Conservation (phyloP, 2,888 invertebrate species). For the Phytoseiulus persimilis region DNA sequence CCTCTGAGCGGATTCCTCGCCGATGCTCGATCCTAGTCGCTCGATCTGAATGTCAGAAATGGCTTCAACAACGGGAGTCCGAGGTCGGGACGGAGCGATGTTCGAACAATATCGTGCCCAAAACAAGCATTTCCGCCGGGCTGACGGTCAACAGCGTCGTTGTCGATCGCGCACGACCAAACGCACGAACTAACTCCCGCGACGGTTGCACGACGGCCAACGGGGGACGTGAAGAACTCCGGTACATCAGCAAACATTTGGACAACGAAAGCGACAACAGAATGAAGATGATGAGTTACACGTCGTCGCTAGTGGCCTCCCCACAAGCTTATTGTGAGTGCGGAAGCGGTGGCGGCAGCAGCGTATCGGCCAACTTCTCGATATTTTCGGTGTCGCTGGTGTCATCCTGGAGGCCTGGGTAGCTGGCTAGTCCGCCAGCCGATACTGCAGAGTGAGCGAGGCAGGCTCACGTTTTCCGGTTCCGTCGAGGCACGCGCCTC, state of each 20-base stretch:
- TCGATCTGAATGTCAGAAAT: too few relatives aligned
- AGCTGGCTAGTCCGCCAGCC: neutral
- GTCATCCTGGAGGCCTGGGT: neutral
- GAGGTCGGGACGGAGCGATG: too few relatives aligned
- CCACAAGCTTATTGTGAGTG: neutral
- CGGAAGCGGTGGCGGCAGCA: too few relatives aligned
- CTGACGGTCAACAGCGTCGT: neutral
- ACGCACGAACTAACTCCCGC: neutral
- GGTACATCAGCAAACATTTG: neutral
- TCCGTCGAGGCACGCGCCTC: conserved; percentile 5
- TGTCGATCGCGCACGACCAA: neutral
- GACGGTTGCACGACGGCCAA: neutral
- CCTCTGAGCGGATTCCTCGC: too few relatives aligned
- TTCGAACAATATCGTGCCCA: too few relatives aligned
- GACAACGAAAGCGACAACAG: neutral
- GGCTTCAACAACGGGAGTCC: too few relatives aligned
- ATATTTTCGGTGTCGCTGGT: neutral
- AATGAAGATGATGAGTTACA: neutral
- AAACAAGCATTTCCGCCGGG: neutral
- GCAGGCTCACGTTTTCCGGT: neutral
- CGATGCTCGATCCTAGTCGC: too few relatives aligned
- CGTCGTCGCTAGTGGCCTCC: neutral
- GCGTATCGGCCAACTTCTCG: neutral
- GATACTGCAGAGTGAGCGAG: neutral
- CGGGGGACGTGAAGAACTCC: neutral